Conservation (phyloP, 2,797 vertebrate genomes). For the Poeciliopsis presidionis region DNA sequence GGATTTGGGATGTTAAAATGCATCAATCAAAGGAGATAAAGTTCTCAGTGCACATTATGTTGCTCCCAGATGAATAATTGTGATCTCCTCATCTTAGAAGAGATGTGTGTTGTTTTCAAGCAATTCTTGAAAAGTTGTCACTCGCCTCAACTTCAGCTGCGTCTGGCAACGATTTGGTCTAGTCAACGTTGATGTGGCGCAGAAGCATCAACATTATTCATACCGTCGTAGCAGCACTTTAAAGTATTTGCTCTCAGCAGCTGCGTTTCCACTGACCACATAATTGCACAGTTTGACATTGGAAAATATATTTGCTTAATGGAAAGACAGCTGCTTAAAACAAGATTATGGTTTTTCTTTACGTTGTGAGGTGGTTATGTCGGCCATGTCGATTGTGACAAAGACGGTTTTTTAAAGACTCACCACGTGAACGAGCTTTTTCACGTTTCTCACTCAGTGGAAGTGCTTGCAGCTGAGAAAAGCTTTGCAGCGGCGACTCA, state of each 20-base stretch:
- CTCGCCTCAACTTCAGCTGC: neutral
- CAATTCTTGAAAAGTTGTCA: neutral
- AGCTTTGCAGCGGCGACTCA: no score
- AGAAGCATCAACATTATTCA: neutral
- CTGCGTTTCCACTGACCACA: no score
- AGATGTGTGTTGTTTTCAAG: neutral
- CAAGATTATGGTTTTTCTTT: no score
- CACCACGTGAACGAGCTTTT: no score
- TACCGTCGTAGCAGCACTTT: neutral
- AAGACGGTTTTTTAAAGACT: no score
- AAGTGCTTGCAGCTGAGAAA: no score
- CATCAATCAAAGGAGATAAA: neutral
- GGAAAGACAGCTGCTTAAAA: no score
- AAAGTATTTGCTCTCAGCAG: neutral
- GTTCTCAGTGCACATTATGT: neutral
- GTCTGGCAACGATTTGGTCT: neutral
- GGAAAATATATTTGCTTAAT: no score
- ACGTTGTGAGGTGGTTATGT: no score
- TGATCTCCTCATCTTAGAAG: neutral
- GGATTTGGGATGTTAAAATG: neutral
- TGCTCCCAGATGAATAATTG: neutral
- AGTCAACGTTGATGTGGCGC: neutral
- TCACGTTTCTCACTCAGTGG: no score
- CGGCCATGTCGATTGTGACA: no score
- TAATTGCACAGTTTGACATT: no score